Conservation (phyloP, 2,888 invertebrate species). For the Coelopa pilipes region DNA sequence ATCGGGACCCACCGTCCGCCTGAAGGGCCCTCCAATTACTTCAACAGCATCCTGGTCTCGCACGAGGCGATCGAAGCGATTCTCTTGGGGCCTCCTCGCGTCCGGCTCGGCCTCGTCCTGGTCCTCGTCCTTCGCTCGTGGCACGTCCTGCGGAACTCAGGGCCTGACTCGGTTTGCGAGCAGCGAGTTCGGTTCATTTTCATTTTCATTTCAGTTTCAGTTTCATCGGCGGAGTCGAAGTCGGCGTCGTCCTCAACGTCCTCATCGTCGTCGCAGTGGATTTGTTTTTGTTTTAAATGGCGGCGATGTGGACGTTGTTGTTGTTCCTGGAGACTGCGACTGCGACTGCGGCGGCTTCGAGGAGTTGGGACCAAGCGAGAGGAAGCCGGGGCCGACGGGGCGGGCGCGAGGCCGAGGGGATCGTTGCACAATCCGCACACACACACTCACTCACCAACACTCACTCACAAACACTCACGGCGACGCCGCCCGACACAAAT, state of each 20-base stretch:
- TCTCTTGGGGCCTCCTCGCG: no score
- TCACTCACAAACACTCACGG: neutral
- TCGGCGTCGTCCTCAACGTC: no score
- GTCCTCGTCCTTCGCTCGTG: neutral
- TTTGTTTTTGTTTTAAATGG: neutral
- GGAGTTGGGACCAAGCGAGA: no score
- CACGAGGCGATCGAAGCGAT: neutral
- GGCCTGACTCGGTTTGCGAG: neutral
- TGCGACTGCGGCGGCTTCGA: neutral
- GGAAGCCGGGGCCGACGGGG: no score
- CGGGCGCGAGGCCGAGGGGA: neutral
- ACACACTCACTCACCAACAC: neutral
- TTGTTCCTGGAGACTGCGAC: conserved; percentile 7
- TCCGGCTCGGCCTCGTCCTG: conserved; percentile 5
- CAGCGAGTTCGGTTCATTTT: no score
- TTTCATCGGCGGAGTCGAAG: no score
- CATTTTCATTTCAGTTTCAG: no score
- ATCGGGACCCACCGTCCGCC: no score
- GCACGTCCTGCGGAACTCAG: conserved; percentile 19
- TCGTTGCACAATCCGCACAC: conserved; percentile 32
- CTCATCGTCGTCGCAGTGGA: neutral
- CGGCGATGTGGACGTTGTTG: neutral
- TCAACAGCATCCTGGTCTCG: neutral
- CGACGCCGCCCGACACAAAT: neutral
- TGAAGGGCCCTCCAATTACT: neutral